Conservation (phyloP, 2,113 vertebrate species). For the Tonatia bakeri region DNA sequence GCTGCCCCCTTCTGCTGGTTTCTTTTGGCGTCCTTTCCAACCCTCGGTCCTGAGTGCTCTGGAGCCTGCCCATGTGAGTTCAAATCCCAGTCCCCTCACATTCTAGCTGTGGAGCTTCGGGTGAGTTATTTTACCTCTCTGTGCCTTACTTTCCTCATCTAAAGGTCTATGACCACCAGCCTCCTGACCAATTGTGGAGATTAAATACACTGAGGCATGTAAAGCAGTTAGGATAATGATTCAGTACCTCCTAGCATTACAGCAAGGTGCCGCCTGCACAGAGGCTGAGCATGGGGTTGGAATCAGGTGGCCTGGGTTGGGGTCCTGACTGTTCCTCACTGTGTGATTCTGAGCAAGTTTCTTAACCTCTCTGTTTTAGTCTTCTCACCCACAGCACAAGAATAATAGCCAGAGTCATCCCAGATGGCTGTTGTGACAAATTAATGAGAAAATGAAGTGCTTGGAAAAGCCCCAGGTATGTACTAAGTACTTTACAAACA, state of each 20-base stretch:
- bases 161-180: neutral
- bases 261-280: rapidly evolving
- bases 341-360: neutral
- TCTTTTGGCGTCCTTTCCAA: too few species aligned
- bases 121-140: neutral
- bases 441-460: neutral
- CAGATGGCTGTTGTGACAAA: neutral
- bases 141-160: neutral
- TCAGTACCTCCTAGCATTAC: neutral
- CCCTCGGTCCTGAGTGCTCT: neutral
- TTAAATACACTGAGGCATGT: neutral
- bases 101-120: neutral
- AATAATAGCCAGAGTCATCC: neutral
- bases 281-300: neutral
- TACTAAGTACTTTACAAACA: neutral
- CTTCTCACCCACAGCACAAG: neutral
- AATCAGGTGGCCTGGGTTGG: neutral
- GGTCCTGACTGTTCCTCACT: neutral
- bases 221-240: neutral
- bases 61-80: neutral
- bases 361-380: neutral
- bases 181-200: neutral
- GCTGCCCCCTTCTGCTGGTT: neutral
- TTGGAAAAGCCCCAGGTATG: neutral
- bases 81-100: neutral